Evolutionary conservation across 2,113 vertebrate species (phyloP).

Genomic region (Okapia johnstoni): DNA sequence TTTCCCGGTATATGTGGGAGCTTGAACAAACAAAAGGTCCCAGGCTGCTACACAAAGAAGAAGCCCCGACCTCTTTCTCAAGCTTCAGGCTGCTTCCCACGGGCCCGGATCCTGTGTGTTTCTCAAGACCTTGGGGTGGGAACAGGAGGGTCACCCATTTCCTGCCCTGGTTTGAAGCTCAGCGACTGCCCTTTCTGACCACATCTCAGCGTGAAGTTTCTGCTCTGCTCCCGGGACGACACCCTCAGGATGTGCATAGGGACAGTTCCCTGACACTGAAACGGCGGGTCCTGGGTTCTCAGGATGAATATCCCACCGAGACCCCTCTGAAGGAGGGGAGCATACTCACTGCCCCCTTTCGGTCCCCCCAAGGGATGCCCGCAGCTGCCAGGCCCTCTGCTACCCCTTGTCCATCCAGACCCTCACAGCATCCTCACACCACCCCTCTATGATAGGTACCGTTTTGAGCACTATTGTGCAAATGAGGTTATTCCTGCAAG

Average conservation of each 20-base stretch:
- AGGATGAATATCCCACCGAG: neutral
- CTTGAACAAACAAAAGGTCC: neutral
- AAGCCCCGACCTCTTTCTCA: neutral
- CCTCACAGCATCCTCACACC: neutral
- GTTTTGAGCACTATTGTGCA: neutral
- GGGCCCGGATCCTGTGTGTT: neutral
- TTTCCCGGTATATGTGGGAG: neutral
- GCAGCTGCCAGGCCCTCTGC: neutral
- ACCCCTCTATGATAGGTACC: too few species aligned
- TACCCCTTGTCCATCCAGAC: neutral
- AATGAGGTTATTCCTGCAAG: neutral
- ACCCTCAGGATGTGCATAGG: too few species aligned
- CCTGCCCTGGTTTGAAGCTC: neutral
- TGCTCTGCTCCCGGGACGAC: neutral
- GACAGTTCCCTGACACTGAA: neutral
- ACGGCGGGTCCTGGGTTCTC: neutral
- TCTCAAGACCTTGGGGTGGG: neutral
- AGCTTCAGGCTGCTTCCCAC: neutral
- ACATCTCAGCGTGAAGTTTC: neutral
- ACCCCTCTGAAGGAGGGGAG: neutral
- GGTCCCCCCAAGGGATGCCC: rapidly evolving
- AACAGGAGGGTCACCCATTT: neutral
- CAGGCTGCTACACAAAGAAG: neutral
- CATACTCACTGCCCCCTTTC: rapidly evolving
- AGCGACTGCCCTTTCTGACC: neutral